Conservation (phyloP, 2,797 vertebrate species). For the Peromyscus attwateri region DNA sequence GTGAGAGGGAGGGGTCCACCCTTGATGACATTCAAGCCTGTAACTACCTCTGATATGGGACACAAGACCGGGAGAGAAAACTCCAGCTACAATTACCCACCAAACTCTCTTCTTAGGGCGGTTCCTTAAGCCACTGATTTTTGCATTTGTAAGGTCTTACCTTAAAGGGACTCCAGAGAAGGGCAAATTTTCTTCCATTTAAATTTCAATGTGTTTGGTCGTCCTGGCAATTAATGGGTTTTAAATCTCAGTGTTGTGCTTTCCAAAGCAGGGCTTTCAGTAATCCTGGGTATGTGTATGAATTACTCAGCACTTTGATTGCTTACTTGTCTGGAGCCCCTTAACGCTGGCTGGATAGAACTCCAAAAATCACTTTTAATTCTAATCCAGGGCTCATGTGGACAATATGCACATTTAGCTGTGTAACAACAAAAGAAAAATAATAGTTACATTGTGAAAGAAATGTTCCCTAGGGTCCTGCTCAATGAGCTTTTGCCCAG, state of each 20-base stretch:
- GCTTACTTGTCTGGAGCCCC: background rate
- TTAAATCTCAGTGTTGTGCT: background rate
- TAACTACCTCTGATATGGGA: background rate
- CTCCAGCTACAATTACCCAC: background rate
- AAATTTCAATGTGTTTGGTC: slow-evolving; percentile 42
- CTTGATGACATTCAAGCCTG: background rate
- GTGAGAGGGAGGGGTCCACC: background rate
- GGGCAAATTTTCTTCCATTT: slow-evolving; percentile 31
- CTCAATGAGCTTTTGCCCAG: background rate
- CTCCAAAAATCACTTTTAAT: slow-evolving; percentile 15
- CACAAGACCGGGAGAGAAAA: too few species aligned
- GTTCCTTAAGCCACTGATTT: background rate
- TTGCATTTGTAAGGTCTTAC: background rate
- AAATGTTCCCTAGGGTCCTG: background rate
- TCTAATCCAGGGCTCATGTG: background rate
- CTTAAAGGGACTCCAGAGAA: background rate
- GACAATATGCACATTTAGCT: slow-evolving; percentile 11
- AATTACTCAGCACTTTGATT: slow-evolving; percentile 22
- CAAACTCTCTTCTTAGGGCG: background rate
- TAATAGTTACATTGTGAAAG: background rate
- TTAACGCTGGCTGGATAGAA: background rate
- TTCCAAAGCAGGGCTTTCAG: background rate
- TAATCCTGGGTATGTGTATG: background rate
- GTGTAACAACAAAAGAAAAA: slow-evolving; percentile 17
- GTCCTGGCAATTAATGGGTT: slow-evolving; percentile 9